Evolutionary conservation across 2,797 vertebrate genomes (phyloP).

Genomic region (Hybognathus amarus): DNA sequence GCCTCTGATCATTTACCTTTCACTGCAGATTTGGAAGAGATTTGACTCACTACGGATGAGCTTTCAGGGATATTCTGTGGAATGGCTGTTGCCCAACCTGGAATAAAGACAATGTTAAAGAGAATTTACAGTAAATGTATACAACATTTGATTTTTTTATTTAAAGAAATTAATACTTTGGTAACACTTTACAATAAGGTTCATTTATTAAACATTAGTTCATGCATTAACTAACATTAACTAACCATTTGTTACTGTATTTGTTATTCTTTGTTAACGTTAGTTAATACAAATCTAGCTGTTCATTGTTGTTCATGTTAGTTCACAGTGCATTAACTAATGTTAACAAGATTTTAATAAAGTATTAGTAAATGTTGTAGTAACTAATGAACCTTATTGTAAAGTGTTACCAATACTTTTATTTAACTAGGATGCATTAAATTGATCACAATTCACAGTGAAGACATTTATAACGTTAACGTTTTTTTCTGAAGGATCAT

Average conservation of each 20-base stretch:
- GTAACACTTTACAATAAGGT: no score
- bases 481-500: not conserved
- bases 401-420: no score
- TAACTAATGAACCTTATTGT: no score
- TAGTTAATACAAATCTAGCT: no score
- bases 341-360: no score
- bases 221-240: no score
- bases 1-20: conserved; percentile 75
- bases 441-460: not conserved
- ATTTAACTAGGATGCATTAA: not conserved
- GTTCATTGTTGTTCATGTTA: no score
- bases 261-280: no score
- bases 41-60: conserved; percentile 75
- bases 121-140: not conserved
- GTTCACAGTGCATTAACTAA: no score
- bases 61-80: conserved; percentile 68
- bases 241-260: no score
- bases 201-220: no score
- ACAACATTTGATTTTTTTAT: not conserved
- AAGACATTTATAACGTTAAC: not conserved
- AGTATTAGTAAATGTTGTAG: no score
- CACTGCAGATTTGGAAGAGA: conserved; percentile 62
- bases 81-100: conserved; percentile 79
- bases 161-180: not conserved
- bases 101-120: conserved; percentile 57